phyloP scores from a whole-genome alignment of 2,797 vertebrate genomes.

The Pampus argenteus region DNA sequence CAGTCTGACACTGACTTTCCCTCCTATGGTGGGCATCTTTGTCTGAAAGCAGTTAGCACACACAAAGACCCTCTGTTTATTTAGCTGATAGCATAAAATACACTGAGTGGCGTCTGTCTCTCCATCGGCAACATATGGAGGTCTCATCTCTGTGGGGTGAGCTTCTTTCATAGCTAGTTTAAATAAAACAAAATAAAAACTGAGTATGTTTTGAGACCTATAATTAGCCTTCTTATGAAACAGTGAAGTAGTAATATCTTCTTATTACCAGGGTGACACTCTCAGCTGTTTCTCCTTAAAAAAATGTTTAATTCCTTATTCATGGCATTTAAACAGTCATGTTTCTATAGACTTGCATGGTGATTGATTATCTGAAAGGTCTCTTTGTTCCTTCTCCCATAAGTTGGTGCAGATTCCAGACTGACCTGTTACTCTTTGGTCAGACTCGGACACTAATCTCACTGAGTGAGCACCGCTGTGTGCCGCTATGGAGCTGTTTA shows the following conservation, averaged over 20 bases:
- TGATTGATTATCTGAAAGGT: conserved; percentile 53
- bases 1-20: conserved; percentile 59
- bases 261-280: background rate
- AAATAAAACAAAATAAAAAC: background rate
- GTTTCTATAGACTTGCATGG: conserved; percentile 17
- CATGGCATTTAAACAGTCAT: conserved; percentile 11
- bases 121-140: conserved; percentile 39
- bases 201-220: background rate
- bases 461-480: conserved; percentile 12
- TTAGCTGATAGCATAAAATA: conserved; percentile 29
- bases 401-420: conserved; percentile 29
- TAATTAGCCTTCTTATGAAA: background rate
- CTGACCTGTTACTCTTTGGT: conserved; percentile 23
- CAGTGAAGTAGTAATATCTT: background rate
- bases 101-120: conserved; percentile 24
- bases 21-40: conserved; percentile 58
- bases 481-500: conserved; percentile 15
- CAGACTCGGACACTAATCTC: conserved; percentile 45
- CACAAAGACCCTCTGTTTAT: conserved; percentile 60
- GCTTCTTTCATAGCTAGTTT: background rate
- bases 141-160: background rate
- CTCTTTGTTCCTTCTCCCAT: conserved; percentile 39
- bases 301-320: background rate
- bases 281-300: conserved; percentile 13
- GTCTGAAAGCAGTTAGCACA: conserved; percentile 31